These are phyloP conservation scores for Eilema depressum DNA, from an alignment of 2,888 invertebrate species.

Conservation along the genomic window DNA sequence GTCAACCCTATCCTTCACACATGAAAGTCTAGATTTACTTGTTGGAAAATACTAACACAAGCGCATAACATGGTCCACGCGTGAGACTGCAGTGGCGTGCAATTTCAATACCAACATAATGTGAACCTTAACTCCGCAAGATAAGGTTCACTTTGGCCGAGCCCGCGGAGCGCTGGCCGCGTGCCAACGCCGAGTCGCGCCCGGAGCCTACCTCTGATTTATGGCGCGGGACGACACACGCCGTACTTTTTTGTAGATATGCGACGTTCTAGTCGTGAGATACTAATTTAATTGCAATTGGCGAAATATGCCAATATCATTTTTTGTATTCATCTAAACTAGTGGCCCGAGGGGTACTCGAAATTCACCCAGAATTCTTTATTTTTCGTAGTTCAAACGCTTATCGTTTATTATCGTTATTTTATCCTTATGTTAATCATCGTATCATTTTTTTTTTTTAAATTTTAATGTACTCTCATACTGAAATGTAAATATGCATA, in stretches of 20 bases:
- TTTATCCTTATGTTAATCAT: no score
- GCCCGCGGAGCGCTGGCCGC: constrained; percentile 21
- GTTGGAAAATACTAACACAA: not conserved
- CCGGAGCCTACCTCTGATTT: constrained; percentile 26
- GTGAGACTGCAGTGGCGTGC: constrained; percentile 36
- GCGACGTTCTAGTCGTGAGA: not conserved
- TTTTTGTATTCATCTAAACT: no score
- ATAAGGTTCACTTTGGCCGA: constrained; percentile 7
- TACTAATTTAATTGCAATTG: not conserved
- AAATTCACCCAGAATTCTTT: no score
- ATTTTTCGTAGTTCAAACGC: no score
- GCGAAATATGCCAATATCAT: not conserved
- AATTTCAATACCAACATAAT: not conserved
- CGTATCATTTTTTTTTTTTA: no score
- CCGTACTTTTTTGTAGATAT: constrained; percentile 19
- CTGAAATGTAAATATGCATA: no score
- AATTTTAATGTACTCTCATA: no score
- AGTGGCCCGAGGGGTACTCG: no score
- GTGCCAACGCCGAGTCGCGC: constrained; percentile 29
- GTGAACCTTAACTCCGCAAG: not conserved
- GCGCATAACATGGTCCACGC: constrained; percentile 1
- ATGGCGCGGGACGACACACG: constrained; percentile 16
- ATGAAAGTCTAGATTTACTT: constrained; percentile 18
- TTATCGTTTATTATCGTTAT: no score
- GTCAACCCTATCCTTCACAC: not conserved